Evolutionary conservation across 2,113 vertebrate genomes (phyloP).

Genomic region (Acrocephalus arundinaceus): DNA sequence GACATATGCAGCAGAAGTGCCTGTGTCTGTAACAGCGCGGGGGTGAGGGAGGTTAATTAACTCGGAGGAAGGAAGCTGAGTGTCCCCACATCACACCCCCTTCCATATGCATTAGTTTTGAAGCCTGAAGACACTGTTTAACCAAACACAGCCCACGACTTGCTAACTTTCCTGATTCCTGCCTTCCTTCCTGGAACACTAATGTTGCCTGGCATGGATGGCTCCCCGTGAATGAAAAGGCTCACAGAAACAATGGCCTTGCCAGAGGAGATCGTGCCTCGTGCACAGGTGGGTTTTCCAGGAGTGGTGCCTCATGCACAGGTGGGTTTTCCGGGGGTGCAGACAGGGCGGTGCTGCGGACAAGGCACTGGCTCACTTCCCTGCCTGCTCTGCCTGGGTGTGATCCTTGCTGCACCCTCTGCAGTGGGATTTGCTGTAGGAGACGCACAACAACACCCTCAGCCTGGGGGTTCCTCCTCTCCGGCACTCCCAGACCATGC

Average conservation of each 20-base stretch:
- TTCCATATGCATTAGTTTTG: constrained; percentile 54
- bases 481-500: accelerated
- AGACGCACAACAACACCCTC: not conserved
- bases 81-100: constrained; percentile 53
- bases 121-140: constrained; percentile 52
- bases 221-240: not conserved
- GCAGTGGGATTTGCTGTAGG: not conserved
- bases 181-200: not conserved
- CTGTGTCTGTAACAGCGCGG: constrained; percentile 60
- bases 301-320: not conserved
- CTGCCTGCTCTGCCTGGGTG: not conserved
- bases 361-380: not conserved
- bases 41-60: constrained; percentile 79
- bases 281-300: not conserved
- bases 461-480: not conserved
- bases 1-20: constrained; percentile 59
- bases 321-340: not conserved
- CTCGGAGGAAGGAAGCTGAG: constrained; percentile 63
- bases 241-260: not conserved
- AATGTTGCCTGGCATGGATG: not conserved
- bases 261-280: not conserved
- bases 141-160: not conserved
- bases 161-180: not conserved
- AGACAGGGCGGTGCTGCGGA: not conserved
- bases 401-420: not conserved